Evolutionary conservation across 1,140 invertebrate species (phyloP).

Genomic region (Diorhabda sublineata): DNA sequence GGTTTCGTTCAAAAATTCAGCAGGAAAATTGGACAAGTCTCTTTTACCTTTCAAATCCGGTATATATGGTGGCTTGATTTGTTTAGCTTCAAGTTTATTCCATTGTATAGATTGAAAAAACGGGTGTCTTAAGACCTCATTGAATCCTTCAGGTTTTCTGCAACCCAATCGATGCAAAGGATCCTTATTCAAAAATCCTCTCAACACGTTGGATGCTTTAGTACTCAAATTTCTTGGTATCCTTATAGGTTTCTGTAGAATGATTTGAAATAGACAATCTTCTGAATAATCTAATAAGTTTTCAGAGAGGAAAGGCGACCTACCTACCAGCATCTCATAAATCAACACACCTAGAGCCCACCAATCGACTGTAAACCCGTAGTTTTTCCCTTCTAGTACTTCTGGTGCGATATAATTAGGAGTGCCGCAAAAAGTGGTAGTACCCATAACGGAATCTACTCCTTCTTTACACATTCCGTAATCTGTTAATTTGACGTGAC

Average conservation of each 20-base stretch:
- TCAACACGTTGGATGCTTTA: constrained; percentile 96
- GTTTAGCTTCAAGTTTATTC: constrained; percentile 95
- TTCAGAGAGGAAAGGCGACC: constrained; percentile 97
- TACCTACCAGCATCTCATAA: constrained; percentile 98
- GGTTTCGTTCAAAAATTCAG: constrained; percentile 96
- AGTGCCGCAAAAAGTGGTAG: too few species aligned
- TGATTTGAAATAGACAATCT: constrained; percentile 98
- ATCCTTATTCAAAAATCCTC: constrained; percentile 98
- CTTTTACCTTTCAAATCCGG: constrained; percentile 85
- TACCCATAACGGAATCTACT: too few species aligned
- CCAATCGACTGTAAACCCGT: too few species aligned
- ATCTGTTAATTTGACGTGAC: too few species aligned
- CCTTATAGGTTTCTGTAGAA: constrained; percentile 97
- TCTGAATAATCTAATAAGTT: constrained; percentile 99
- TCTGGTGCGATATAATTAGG: too few species aligned
- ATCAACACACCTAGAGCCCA: constrained; percentile 69
- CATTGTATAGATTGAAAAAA: constrained; percentile 99
- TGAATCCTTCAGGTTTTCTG: constrained; percentile 80
- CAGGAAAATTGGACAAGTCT: constrained; percentile 98
- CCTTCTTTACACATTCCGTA: too few species aligned
- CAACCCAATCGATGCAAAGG: constrained; percentile 92
- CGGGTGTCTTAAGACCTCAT: constrained; percentile 89
- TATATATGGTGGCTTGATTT: constrained; percentile 94
- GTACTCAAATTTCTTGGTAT: constrained; percentile 96
- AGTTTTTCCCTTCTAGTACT: too few species aligned